Conservation (phyloP, 2,113 vertebrate species). For the Chionomys nivalis region DNA sequence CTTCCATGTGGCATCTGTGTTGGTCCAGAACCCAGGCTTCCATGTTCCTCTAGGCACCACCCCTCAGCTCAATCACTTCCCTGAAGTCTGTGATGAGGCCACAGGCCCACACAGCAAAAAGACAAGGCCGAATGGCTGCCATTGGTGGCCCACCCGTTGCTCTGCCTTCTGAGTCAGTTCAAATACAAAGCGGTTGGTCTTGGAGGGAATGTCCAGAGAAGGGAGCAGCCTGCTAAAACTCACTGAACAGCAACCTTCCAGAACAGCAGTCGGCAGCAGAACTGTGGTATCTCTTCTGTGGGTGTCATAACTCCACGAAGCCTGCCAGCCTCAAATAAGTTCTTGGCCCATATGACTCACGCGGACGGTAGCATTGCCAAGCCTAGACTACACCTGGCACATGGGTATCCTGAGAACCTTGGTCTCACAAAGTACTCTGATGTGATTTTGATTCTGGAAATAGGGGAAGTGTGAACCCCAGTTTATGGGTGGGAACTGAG, state of each 20-base stretch:
- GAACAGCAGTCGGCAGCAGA: neutral
- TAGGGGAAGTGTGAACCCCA: too few relatives aligned
- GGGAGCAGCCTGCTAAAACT: neutral
- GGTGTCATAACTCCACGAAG: neutral
- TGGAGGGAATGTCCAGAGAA: neutral
- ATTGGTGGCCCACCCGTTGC: neutral
- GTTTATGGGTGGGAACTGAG: neutral
- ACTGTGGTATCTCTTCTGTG: neutral
- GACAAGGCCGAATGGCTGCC: rapidly evolving
- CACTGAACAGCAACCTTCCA: neutral
- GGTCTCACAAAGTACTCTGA: neutral
- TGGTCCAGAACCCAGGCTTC: too few relatives aligned
- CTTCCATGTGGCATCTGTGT: neutral
- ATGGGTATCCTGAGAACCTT: rapidly evolving
- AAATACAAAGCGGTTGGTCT: neutral
- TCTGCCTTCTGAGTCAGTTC: neutral
- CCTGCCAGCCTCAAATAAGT: neutral
- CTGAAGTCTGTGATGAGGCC: neutral
- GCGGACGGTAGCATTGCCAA: neutral
- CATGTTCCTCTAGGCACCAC: rapidly evolving
- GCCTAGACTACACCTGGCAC: neutral
- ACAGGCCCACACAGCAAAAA: neutral
- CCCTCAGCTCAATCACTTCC: neutral
- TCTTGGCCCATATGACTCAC: neutral
- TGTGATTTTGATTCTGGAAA: neutral